Evolutionary conservation across 2,888 invertebrate genomes (phyloP).

Genomic region (Leucania comma): DNA sequence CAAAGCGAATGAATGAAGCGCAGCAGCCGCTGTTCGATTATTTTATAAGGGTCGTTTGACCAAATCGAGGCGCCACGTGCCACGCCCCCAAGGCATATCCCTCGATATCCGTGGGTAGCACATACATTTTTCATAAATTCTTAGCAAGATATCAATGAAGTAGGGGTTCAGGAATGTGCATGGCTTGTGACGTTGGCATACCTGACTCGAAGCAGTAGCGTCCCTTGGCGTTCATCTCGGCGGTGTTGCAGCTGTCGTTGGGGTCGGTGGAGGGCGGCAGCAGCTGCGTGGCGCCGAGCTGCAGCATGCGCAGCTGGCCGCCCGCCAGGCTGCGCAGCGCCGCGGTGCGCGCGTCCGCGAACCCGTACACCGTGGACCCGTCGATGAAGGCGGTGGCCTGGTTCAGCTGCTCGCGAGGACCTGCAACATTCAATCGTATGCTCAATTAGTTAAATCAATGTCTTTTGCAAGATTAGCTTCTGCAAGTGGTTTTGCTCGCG

Average conservation of each 20-base stretch:
- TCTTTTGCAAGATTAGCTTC: too few species aligned
- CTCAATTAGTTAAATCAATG: too few species aligned
- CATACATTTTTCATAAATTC: too few species aligned
- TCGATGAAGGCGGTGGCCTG: conserved; percentile 96
- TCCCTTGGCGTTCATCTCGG: conserved; percentile 92
- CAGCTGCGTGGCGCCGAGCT: conserved; percentile 92
- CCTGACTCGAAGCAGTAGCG: conserved; percentile 95
- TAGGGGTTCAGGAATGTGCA: background rate
- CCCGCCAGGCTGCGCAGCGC: conserved; percentile 87
- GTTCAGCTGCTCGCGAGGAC: conserved; percentile 95
- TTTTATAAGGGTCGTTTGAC: too few species aligned
- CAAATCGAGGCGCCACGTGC: too few species aligned
- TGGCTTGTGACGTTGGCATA: conserved; percentile 47
- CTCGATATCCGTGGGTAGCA: too few species aligned
- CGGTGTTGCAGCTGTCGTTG: conserved; percentile 94
- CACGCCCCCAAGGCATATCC: too few species aligned
- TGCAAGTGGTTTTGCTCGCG: too few species aligned
- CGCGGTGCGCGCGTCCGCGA: conserved; percentile 85
- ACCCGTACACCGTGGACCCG: conserved; percentile 95
- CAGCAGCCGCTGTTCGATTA: too few species aligned
- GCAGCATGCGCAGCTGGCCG: conserved; percentile 93
- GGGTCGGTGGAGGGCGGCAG: conserved; percentile 93
- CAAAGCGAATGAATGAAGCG: too few species aligned
- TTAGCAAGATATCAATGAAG: too few species aligned
- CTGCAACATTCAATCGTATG: conserved; percentile 70